Evolutionary conservation across 92 coral and sea anemone species (phyloP).

Genomic region (Palythoa heliodiscus): DNA sequence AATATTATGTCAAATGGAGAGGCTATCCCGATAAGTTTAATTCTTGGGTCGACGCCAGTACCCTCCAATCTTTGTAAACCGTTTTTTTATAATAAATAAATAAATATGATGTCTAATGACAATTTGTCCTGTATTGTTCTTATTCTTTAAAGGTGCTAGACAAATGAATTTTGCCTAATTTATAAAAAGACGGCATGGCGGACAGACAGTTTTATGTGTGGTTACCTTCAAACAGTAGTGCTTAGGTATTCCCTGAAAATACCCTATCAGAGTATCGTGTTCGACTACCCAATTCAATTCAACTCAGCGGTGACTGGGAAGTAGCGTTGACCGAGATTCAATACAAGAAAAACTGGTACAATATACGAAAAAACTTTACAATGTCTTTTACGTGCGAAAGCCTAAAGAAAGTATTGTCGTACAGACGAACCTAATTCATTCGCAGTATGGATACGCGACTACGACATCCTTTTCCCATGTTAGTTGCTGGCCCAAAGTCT

Average conservation of each 20-base stretch:
- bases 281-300: slow-evolving; percentile 32
- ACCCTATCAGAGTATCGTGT: slow-evolving; percentile 44
- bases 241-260: slow-evolving; percentile 50
- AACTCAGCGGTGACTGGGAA: slow-evolving; percentile 9
- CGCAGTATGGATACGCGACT: too few species aligned
- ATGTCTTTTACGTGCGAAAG: background rate
- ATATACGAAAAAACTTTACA: slow-evolving; percentile 1
- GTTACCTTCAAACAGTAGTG: slow-evolving; percentile 52
- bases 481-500: background rate
- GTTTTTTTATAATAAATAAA: background rate
- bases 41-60: slow-evolving; percentile 52
- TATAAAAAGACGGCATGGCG: too few species aligned
- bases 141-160: slow-evolving; percentile 11
- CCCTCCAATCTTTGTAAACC: slow-evolving; percentile 8
- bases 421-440: too few species aligned
- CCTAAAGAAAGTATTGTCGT: background rate
- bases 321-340: background rate
- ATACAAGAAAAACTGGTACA: slow-evolving; percentile 11
- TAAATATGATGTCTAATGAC: slow-evolving; percentile 13
- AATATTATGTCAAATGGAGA: slow-evolving; percentile 54
- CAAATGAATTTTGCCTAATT: too few species aligned
- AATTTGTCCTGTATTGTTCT: background rate
- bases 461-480: background rate
- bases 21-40: slow-evolving; percentile 60
- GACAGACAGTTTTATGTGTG: slow-evolving; percentile 55